phyloP scores from a whole-genome alignment of 2,888 invertebrate genomes.

The Harmothoe impar region DNA sequence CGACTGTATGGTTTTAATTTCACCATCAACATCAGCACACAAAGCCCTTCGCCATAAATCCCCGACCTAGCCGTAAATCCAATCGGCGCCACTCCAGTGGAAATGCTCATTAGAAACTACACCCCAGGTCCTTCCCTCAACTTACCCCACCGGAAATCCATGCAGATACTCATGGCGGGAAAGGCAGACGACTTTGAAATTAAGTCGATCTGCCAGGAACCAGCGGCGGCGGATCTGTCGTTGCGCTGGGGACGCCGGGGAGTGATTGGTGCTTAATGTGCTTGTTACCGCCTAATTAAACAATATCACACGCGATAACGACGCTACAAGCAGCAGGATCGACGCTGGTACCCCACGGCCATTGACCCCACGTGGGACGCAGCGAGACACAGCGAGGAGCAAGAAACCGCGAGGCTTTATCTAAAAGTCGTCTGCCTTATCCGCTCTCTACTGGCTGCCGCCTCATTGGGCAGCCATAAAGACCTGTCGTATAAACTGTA shows the following conservation, averaged over 20 bases:
- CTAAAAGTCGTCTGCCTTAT: too few relatives aligned
- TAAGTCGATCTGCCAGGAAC: background rate
- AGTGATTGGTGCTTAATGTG: conserved; percentile 30
- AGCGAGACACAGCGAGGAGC: background rate
- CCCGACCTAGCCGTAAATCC: background rate
- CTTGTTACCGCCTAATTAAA: conserved; percentile 36
- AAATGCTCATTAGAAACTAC: background rate
- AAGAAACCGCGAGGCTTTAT: too few relatives aligned
- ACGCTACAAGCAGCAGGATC: conserved; percentile 13
- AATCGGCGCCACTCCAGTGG: background rate
- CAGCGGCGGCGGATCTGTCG: background rate
- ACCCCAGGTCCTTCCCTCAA: conserved; percentile 13
- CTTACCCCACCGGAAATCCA: background rate
- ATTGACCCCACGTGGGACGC: too few relatives aligned
- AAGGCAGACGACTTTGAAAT: conserved; percentile 13
- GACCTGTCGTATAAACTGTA: too few relatives aligned
- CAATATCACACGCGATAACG: conserved; percentile 15
- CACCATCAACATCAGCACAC: background rate
- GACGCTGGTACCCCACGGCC: background rate
- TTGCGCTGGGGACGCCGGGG: background rate
- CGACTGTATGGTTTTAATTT: background rate
- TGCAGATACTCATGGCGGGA: background rate
- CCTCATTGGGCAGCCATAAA: too few relatives aligned
- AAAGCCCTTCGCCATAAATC: background rate
- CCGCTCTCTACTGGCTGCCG: too few relatives aligned